These are phyloP conservation scores for Cryptus armator DNA, from an alignment of 2,888 invertebrate genomes.

Conservation along the genomic window DNA sequence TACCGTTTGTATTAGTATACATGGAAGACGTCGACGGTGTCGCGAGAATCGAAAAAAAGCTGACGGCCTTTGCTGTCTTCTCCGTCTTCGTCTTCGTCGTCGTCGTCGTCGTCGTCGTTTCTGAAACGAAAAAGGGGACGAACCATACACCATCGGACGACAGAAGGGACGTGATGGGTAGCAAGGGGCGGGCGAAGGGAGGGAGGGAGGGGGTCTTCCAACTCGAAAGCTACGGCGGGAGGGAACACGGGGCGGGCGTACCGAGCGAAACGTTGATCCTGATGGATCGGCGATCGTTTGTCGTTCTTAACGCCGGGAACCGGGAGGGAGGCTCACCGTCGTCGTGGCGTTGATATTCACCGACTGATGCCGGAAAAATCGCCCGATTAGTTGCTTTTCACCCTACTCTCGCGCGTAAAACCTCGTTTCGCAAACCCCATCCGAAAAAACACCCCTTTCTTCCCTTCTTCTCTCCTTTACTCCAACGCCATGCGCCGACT, in stretches of 20 bases:
- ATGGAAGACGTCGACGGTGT: constrained; percentile 18
- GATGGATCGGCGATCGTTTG: constrained; percentile 85
- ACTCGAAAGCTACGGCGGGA: constrained; percentile 55
- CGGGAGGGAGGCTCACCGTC: constrained; percentile 72
- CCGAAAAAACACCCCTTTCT: constrained; percentile 61
- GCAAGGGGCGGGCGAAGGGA: constrained; percentile 38
- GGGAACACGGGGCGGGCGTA: constrained; percentile 54
- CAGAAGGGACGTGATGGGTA: constrained; percentile 26
- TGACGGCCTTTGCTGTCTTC: constrained; percentile 32
- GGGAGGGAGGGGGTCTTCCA: constrained; percentile 40
- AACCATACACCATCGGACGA: constrained; percentile 52
- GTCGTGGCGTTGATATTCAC: constrained; percentile 83
- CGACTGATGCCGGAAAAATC: constrained; percentile 85
- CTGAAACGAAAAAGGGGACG: constrained; percentile 67
- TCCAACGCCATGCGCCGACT: constrained; percentile 12
- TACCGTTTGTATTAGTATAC: constrained; percentile 10
- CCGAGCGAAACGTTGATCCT: constrained; percentile 80
- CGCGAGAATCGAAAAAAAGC: constrained; percentile 50
- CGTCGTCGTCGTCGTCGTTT: constrained; percentile 50
- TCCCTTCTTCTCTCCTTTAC: constrained; percentile 46
- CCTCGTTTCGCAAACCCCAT: constrained; percentile 24
- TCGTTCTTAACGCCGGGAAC: constrained; percentile 83
- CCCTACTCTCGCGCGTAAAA: constrained; percentile 55
- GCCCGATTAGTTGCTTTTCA: constrained; percentile 82
- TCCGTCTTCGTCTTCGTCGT: constrained; percentile 37